Conservation (phyloP, 2,888 invertebrate species). For the Macrostomum cliftonense region DNA sequence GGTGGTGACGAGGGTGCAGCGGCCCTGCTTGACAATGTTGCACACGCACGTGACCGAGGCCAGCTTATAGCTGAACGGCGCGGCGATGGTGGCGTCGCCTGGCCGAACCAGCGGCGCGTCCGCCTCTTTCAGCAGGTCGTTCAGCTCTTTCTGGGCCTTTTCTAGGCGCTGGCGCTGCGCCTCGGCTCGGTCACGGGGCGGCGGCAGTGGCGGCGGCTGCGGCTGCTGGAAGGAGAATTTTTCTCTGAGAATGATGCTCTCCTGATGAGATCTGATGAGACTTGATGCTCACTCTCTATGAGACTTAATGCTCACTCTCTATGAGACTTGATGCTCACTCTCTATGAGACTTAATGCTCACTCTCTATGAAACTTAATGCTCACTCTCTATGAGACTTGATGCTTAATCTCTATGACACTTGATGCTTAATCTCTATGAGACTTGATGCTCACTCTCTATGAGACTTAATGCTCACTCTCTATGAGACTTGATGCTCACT, state of each 20-base stretch:
- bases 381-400: too few relatives aligned
- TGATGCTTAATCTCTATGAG: too few relatives aligned
- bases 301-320: neutral
- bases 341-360: too few relatives aligned
- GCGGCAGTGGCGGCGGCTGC: neutral
- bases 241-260: neutral
- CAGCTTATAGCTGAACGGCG: slow-evolving; percentile 90
- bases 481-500: too few relatives aligned
- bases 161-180: neutral
- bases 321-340: too few relatives aligned
- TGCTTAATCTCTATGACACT: too few relatives aligned
- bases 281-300: neutral
- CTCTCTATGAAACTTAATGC: too few relatives aligned
- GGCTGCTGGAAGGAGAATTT: neutral
- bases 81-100: slow-evolving; percentile 95
- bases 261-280: too few relatives aligned
- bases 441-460: too few relatives aligned
- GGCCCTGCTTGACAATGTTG: slow-evolving; percentile 95
- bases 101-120: slow-evolving; percentile 71
- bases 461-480: too few relatives aligned
- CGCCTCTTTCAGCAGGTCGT: slow-evolving; percentile 58
- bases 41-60: slow-evolving; percentile 90
- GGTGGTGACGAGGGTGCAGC: slow-evolving; percentile 94
- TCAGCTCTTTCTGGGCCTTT: slow-evolving; percentile 40
- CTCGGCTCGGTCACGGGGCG: neutral